A percentile compares a stretch with the other conserved stretches of the same genome.
These are phyloP conservation scores for Natator depressus DNA, from an alignment of 2,113 vertebrate genomes.

Conservation along the genomic window DNA sequence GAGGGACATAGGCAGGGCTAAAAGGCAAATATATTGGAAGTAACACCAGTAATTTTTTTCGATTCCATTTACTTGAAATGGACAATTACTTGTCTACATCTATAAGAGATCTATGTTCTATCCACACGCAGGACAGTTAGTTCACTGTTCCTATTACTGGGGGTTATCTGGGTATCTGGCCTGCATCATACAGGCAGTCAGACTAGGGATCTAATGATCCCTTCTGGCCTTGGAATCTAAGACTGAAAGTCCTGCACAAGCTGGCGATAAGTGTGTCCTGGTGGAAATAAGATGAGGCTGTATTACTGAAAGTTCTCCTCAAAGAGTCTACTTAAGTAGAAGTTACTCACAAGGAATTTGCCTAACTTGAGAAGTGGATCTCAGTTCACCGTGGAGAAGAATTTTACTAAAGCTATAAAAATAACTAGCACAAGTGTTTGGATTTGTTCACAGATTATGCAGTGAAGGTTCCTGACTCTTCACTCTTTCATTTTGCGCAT, in stretches of 20 bases:
- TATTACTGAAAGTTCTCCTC: background rate
- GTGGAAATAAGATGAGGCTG: background rate
- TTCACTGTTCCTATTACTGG: background rate
- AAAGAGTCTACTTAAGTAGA: background rate
- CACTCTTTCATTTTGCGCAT: background rate
- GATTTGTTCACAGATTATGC: too few relatives aligned
- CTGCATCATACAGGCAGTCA: background rate
- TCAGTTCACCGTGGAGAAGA: background rate
- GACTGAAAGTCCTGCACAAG: background rate
- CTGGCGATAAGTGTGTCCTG: background rate
- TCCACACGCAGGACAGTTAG: background rate
- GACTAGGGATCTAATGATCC: background rate
- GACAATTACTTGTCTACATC: background rate
- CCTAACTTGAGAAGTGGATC: rapidly evolving
- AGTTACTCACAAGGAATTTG: background rate
- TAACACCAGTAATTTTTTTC: background rate
- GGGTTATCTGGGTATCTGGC: background rate
- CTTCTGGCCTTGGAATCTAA: background rate
- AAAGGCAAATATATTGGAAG: background rate
- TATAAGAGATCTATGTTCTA: background rate
- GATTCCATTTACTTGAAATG: background rate
- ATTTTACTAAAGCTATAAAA: background rate
- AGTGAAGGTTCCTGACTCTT: background rate
- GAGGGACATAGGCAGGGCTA: background rate
- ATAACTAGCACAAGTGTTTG: background rate